Conservation (phyloP, 1,140 invertebrate species). For the Drosophila rhopaloa region DNA sequence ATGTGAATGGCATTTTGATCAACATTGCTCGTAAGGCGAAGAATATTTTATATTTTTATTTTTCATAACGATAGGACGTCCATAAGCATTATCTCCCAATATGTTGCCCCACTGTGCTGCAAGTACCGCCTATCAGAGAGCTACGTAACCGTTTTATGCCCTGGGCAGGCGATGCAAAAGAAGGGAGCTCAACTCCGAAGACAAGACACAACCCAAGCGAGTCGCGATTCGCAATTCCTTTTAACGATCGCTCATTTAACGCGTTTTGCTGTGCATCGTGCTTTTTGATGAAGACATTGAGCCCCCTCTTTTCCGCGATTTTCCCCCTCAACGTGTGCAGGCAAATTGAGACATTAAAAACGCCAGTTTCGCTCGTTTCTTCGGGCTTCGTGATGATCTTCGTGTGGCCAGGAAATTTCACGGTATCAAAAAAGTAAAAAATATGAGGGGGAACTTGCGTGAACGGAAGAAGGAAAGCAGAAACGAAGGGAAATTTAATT, state of each 20-base stretch:
- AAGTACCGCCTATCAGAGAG: conserved; percentile 43
- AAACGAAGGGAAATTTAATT: conserved; percentile 64
- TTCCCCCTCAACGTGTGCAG: conserved; percentile 30
- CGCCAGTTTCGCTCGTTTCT: conserved; percentile 47
- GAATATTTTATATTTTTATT: no score
- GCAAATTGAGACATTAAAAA: conserved; percentile 82
- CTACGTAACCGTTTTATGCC: conserved; percentile 56
- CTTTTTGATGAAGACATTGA: conserved; percentile 78
- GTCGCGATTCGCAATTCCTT: conserved; percentile 62
- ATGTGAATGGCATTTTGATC: no score
- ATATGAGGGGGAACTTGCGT: conserved; percentile 9
- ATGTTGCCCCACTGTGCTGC: conserved; percentile 36
- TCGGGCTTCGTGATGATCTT: conserved; percentile 47
- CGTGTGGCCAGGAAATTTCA: conserved; percentile 59
- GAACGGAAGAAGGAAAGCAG: conserved; percentile 36
- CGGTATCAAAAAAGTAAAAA: conserved; percentile 14
- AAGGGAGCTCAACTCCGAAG: conserved; percentile 41
- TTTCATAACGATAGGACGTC: no score
- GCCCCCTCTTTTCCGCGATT: conserved; percentile 10
- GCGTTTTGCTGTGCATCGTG: conserved; percentile 70
- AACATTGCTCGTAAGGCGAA: no score
- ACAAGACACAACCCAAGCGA: conserved; percentile 45
- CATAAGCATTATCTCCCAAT: no score
- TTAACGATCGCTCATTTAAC: conserved; percentile 82
- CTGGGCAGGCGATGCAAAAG: conserved; percentile 38